Conservation (phyloP, 2,797 vertebrate genomes). For the Threskiornis aethiopicus region DNA sequence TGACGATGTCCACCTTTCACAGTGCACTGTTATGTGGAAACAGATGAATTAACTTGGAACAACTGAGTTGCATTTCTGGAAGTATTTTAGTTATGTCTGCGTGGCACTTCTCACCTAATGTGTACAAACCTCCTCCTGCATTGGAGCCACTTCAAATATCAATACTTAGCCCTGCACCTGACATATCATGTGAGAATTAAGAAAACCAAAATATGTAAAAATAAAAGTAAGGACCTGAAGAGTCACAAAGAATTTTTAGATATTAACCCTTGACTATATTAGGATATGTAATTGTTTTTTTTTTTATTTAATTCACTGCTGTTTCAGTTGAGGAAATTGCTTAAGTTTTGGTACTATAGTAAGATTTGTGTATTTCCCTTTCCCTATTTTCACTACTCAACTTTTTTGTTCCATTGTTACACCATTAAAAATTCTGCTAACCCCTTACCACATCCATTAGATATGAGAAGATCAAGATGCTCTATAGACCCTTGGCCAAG, state of each 20-base stretch:
- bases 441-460: background rate
- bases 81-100: background rate
- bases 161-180: background rate
- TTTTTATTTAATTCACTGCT: background rate
- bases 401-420: background rate
- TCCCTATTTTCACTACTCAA: background rate
- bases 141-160: background rate
- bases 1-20: background rate
- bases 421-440: background rate
- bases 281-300: background rate
- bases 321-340: background rate
- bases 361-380: background rate
- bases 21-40: background rate
- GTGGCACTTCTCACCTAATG: background rate
- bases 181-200: background rate
- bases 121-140: background rate
- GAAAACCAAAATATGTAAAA: background rate
- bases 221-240: background rate
- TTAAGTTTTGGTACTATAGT: background rate
- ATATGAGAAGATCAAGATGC: background rate
- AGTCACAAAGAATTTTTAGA: background rate
- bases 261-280: background rate
- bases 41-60: background rate
- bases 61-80: background rate
- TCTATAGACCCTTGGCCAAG: background rate